Evolutionary conservation across 2,888 invertebrate species (phyloP).

Genomic region (Cremastobaeus sp.): DNA sequence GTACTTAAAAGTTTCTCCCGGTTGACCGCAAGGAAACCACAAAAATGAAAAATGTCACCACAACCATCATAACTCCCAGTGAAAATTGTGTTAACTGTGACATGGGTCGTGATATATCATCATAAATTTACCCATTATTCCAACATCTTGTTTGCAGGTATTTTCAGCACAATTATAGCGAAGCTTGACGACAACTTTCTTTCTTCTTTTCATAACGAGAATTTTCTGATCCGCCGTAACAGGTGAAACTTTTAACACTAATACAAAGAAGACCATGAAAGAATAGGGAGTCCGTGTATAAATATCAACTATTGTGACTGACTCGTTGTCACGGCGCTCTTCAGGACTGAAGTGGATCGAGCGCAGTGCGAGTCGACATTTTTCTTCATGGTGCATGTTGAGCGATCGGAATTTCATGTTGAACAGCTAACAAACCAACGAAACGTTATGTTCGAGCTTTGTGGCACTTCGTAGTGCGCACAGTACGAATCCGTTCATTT

Average conservation of each 20-base stretch:
- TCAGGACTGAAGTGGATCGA: too few species aligned
- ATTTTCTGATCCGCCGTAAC: too few species aligned
- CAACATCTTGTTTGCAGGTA: not conserved
- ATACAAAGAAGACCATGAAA: not conserved
- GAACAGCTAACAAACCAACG: too few species aligned
- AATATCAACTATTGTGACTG: too few species aligned
- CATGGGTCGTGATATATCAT: constrained; percentile 10
- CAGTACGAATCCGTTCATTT: not conserved
- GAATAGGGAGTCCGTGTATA: too few species aligned
- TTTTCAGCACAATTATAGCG: not conserved
- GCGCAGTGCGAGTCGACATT: too few species aligned
- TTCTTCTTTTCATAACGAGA: not conserved
- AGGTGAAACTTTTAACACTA: not conserved
- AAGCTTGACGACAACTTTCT: not conserved
- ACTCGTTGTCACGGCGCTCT: too few species aligned
- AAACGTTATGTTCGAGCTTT: too few species aligned
- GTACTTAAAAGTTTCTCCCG: constrained; percentile 16
- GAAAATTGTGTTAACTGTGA: constrained; percentile 39
- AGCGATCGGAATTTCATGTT: too few species aligned
- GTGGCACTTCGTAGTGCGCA: not conserved
- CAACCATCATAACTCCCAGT: constrained; percentile 36
- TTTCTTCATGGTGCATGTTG: too few species aligned
- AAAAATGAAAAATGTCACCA: constrained; percentile 47
- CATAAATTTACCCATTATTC: constrained; percentile 50
- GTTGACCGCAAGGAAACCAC: constrained; percentile 34